phyloP scores from a whole-genome alignment of 2,888 invertebrate genomes.

The Thysanoteuthis rhombus region DNA sequence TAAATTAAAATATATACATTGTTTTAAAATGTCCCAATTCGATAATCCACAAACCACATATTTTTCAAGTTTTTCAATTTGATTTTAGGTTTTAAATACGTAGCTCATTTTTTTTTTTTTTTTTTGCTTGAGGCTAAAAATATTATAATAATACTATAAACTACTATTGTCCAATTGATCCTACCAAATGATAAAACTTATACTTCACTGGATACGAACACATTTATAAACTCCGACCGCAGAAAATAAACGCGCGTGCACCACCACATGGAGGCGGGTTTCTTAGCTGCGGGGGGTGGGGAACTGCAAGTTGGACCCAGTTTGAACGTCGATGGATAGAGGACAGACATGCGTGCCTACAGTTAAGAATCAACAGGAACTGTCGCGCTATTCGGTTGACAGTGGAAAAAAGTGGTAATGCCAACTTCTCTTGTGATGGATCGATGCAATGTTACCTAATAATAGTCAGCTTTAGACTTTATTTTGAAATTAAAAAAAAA shows the following conservation, averaged over 20 bases:
- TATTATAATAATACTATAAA: neutral
- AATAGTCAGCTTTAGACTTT: no score
- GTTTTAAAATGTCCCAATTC: neutral
- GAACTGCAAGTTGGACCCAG: neutral
- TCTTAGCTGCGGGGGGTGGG: neutral
- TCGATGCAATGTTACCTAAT: no score
- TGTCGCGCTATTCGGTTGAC: neutral
- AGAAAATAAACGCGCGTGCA: neutral
- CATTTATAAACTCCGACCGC: neutral
- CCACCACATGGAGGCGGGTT: neutral
- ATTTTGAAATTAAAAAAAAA: no score
- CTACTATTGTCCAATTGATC: neutral
- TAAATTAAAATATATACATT: no score
- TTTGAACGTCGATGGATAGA: neutral
- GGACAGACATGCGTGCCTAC: neutral
- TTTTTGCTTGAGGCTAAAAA: neutral
- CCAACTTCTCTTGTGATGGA: no score
- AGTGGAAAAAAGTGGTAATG: no score
- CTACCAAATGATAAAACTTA: neutral
- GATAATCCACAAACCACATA: neutral
- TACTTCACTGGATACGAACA: neutral
- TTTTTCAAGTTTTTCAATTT: neutral
- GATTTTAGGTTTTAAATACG: neutral
- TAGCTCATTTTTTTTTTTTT: neutral
- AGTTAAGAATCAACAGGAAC: neutral